Percentiles rank a stretch among this genome's conserved stretches.
Conservation (phyloP, 2,888 invertebrate species). For the Polydesmus complanatus region DNA sequence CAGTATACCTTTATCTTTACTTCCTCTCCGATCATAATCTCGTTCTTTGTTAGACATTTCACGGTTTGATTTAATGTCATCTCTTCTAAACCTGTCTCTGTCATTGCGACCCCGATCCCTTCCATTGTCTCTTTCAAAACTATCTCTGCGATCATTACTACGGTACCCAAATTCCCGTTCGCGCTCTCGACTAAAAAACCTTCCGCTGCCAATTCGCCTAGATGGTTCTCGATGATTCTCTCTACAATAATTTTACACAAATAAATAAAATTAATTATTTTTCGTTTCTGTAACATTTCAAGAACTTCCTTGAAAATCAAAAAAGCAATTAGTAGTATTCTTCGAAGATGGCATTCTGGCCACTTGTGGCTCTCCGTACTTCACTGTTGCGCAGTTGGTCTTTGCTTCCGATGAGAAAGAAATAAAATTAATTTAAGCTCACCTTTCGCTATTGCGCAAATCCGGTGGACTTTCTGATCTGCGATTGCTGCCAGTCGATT, state of each 20-base stretch:
- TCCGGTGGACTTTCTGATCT: conserved; percentile 22
- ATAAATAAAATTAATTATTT: background rate
- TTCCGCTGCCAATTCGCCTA: conserved; percentile 67
- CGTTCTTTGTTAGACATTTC: conserved; percentile 21
- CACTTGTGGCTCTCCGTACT: too few relatives aligned
- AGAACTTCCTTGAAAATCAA: too few relatives aligned
- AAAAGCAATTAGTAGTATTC: too few relatives aligned
- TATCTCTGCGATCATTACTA: conserved; percentile 19
- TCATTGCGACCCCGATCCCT: background rate
- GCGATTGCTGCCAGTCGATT: conserved; percentile 16
- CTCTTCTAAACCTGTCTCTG: conserved; percentile 14
- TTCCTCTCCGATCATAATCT: conserved; percentile 11
- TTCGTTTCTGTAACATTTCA: too few relatives aligned
- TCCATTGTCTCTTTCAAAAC: conserved; percentile 23
- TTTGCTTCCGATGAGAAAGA: background rate
- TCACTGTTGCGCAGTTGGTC: background rate
- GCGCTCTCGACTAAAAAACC: conserved; percentile 55
- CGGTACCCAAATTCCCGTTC: conserved; percentile 28
- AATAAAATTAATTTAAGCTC: background rate
- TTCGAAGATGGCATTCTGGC: too few relatives aligned
- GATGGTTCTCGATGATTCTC: conserved; percentile 19
- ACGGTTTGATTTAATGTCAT: conserved; percentile 17
- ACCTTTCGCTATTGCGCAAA: conserved; percentile 20
- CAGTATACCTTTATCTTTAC: conserved; percentile 19
- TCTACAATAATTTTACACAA: conserved; percentile 7